Percentiles rank a stretch among this genome's conserved stretches.
These are phyloP conservation scores for Teleogryllus occipitalis DNA, from an alignment of 1,140 invertebrate species.

Conservation along the genomic window DNA sequence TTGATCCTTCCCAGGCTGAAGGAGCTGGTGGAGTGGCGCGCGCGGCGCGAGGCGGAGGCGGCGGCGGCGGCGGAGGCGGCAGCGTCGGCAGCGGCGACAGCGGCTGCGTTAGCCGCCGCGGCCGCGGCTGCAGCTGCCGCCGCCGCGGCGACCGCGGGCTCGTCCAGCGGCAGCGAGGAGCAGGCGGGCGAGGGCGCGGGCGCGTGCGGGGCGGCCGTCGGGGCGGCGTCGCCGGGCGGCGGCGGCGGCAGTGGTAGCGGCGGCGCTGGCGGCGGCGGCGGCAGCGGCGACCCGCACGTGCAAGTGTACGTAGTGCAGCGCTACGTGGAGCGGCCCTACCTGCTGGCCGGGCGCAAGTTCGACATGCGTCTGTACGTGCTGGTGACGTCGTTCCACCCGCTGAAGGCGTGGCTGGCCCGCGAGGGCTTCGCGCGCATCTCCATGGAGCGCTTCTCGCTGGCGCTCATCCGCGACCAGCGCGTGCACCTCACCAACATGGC, in stretches of 20 bases:
- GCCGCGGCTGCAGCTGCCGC: constrained; percentile 10
- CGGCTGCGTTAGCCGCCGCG: too few species aligned
- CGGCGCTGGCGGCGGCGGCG: constrained; percentile 11
- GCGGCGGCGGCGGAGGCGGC: too few species aligned
- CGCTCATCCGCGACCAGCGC: constrained; percentile 37
- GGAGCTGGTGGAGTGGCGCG: constrained; percentile 34
- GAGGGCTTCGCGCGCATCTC: constrained; percentile 53
- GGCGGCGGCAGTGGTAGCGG: constrained; percentile 19
- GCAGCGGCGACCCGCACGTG: background rate
- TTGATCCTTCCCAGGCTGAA: too few species aligned
- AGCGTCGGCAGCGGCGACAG: too few species aligned
- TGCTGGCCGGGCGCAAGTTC: constrained; percentile 56
- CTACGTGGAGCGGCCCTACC: constrained; percentile 53
- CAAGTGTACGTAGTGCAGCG: constrained; percentile 42
- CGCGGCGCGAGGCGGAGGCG: constrained; percentile 18
- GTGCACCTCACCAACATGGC: constrained; percentile 54
- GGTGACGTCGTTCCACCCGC: constrained; percentile 50
- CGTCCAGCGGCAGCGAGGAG: too few species aligned
- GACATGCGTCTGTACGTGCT: constrained; percentile 51
- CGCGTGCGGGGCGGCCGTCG: too few species aligned
- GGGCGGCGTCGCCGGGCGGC: too few species aligned
- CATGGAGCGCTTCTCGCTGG: constrained; percentile 47
- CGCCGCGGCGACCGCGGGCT: background rate
- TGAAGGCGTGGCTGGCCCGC: constrained; percentile 54
- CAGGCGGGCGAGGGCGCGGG: constrained; percentile 12